These are phyloP conservation scores for Camelus bactrianus DNA, from an alignment of 2,113 vertebrate species.

Conservation along the genomic window DNA sequence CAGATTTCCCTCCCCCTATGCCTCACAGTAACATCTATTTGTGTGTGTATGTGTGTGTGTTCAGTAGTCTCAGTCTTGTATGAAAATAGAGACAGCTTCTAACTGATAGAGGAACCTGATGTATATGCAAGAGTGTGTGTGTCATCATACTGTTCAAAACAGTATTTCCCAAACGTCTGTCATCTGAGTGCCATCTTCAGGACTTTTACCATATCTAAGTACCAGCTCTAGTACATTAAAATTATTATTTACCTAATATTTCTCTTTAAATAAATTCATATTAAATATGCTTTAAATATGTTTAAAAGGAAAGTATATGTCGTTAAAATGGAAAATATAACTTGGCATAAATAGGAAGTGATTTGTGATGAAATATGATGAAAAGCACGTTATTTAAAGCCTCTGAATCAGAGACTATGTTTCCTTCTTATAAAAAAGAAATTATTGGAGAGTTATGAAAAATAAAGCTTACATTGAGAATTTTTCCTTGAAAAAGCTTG, in stretches of 20 bases:
- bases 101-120: not conserved
- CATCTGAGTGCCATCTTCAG: conserved; percentile 37
- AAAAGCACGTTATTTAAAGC: not conserved
- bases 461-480: not conserved
- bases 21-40: not conserved
- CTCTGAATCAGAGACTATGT: not conserved
- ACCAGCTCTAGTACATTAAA: not conserved
- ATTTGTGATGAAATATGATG: not conserved
- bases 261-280: not conserved
- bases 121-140: not conserved
- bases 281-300: not conserved
- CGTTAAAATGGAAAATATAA: not conserved
- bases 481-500: not conserved
- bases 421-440: not conserved
- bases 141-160: not conserved
- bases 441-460: not conserved
- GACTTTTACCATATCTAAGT: not conserved
- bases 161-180: not conserved
- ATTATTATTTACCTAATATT: not conserved
- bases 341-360: not conserved
- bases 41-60: not conserved
- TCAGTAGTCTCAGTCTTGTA: not conserved
- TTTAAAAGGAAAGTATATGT: not conserved
- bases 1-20: not conserved
- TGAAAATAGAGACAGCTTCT: not conserved